Evolutionary conservation across 2,113 vertebrate genomes (phyloP), one percentile per base, ranked within the genome.

Genomic region (Callocephalon fimbriatum): DNA sequence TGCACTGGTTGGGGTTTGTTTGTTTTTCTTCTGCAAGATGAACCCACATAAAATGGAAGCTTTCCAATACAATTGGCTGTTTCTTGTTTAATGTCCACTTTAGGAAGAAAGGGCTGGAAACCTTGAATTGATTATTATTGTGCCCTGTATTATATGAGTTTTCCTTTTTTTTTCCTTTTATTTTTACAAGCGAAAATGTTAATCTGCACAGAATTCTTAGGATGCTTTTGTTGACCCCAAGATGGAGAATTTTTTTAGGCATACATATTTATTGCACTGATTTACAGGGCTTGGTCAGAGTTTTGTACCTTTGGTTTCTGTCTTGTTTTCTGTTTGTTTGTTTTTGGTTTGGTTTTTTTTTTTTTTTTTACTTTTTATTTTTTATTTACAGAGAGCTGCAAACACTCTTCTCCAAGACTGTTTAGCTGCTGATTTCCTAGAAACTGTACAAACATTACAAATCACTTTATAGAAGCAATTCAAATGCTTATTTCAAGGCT

Each of bases 351-450:
- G n/a, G 14, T 72, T 16, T 59, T 51, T 53, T 70, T 15, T 8
- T 32, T 54, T 56, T 61, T 35, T 25, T 53, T 58, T n/a, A 29
- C 7, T 51, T 53, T 26, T 51, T 27, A 9, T 23, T 25, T 54
- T 61, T 31, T 42, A 37, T 61, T 63, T 22, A 26, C 29, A n/a
- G 38, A 65, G 47, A 71, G n/a, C 73, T 81, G 47, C 27, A 61
- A 19, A 40, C 25, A 31, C 2, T n/a, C 20, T 61, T 82, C 66
- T 76, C 19, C 47, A 58, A 56, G 62, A 18, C 15, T 70, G 12
- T 72, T 56, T 78, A 81, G 80, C 56, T 82, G 61, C 35, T 78
- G 38, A 68, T 85, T 89, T 91, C 84, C 80, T 96, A 89, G 84
- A 58, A 94, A 66, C 68, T 37, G 32, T 59, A 22, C 47, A 87